Base-by-base conservation (phyloP, 1,140 invertebrate species). In the Hycleus cichorii region DNA sequence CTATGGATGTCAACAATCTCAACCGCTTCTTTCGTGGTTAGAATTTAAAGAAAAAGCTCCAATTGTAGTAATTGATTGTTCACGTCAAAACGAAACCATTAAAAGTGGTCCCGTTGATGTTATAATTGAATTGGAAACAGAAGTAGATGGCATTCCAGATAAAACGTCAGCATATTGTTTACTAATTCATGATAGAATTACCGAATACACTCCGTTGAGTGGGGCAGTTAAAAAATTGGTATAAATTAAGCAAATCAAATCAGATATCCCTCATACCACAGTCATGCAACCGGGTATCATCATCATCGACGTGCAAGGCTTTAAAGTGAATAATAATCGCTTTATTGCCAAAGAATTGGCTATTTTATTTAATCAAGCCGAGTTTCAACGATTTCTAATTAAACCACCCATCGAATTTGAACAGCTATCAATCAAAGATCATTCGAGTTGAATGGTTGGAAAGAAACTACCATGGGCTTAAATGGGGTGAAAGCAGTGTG, bases 101-200 rank as follows among this genome's bases (percentile, higher is more conserved):
- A 67, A 64, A 60, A 57, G 8, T 26, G 63, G 63, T n/a, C 54
- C 65, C 7, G 63, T 70, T 7, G 66, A 67, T 64, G 49, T 67
- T 44, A 50, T 53, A 45, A 44, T 68, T 7, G 62, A 70, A 58
- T 64, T 70, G 43, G 58, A 70, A 58, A 63, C 64, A 11, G 12
- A 47, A 10, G 38, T 5, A 18, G 42, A 43, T 42, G 32, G 32
- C 27, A 48, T 68, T 26, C 51, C 65, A 32, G 53, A 32, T 11
- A 58, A 64, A 8, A 68, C 64, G 12, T 55, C 63, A 48, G 62
- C 64, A 18, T 65, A 63, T 57, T 69, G 67, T 59, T 54, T 70
- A 58, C 45, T 70, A 32, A 47, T 69, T 8, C 64, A 70, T 54
- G 66, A 70, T 63, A 43, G 58, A 39, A 49, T 65, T 11, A 25